These are phyloP conservation scores for Pseudococcus jackbeardsleyi DNA, from an alignment of 2,888 invertebrate genomes.

Conservation along the genomic window DNA sequence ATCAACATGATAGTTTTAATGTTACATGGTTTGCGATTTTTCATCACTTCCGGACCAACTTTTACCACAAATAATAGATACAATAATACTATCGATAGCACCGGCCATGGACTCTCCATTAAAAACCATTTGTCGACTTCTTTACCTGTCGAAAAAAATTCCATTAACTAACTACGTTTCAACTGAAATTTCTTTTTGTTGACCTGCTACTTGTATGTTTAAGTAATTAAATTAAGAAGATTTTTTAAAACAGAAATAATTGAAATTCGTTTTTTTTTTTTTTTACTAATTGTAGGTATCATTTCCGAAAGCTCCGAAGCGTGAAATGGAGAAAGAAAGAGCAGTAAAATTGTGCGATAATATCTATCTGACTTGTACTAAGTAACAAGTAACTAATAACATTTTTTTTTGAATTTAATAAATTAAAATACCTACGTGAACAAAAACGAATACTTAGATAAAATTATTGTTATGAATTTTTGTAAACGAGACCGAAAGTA, in stretches of 20 bases:
- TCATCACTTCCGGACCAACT: conserved; percentile 67
- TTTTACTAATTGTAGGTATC: not conserved
- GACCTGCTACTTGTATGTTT: not conserved
- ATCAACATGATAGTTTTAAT: conserved; percentile 66
- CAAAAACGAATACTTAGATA: not conserved
- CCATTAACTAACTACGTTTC: not conserved
- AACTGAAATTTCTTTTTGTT: not conserved
- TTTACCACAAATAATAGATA: conserved; percentile 67
- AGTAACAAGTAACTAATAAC: too few species aligned
- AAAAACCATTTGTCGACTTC: conserved; percentile 67
- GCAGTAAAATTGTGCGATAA: not conserved
- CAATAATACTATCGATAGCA: conserved; percentile 64
- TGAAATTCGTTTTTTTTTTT: not conserved
- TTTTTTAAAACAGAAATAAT: not conserved
- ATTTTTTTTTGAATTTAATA: not conserved
- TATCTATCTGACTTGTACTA: not conserved
- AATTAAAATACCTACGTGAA: not conserved
- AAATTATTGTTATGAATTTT: too few species aligned
- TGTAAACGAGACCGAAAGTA: too few species aligned
- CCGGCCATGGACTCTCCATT: conserved; percentile 66
- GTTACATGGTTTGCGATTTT: conserved; percentile 66
- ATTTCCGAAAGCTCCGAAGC: not conserved
- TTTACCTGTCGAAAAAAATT: conserved; percentile 65
- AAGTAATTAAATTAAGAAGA: not conserved
- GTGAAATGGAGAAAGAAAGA: not conserved